A percentile compares a stretch with the other conserved stretches of the same genome.
Evolutionary conservation across 2,888 invertebrate genomes (phyloP).

Genomic region (Caenorhabditis uteleia): DNA sequence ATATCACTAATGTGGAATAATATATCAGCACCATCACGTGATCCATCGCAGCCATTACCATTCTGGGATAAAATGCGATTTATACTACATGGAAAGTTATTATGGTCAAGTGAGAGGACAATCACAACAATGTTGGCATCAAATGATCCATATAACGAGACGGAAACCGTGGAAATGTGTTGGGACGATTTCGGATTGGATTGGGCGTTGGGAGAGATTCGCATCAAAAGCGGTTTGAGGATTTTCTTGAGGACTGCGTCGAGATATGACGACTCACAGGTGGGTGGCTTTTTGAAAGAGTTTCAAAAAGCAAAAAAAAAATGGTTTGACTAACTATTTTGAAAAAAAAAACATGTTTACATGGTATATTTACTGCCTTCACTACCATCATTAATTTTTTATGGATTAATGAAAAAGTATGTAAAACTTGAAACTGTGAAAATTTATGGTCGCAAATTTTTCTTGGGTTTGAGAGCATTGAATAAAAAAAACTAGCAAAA

Average conservation of each 20-base stretch:
- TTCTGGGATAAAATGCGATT: conserved; percentile 94
- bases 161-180: conserved; percentile 96
- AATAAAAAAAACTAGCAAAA: too few relatives aligned
- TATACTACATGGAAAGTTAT: conserved; percentile 88
- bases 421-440: too few relatives aligned
- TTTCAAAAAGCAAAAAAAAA: too few relatives aligned
- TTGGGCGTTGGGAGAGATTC: conserved; percentile 82
- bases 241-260: conserved; percentile 95
- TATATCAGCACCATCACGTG: conserved; percentile 77
- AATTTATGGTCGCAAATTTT: too few relatives aligned
- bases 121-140: conserved; percentile 88
- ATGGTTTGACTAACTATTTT: too few relatives aligned
- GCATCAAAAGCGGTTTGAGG: conserved; percentile 86
- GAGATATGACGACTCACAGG: conserved; percentile 92
- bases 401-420: too few relatives aligned
- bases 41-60: conserved; percentile 89
- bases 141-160: conserved; percentile 95
- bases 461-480: too few relatives aligned
- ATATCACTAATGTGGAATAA: conserved; percentile 66
- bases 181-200: conserved; percentile 92
- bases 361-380: too few relatives aligned
- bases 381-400: too few relatives aligned
- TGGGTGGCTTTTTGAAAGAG: too few relatives aligned
- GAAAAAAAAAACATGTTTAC: too few relatives aligned
- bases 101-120: conserved; percentile 82